A percentile compares a stretch with the other conserved stretches of the same genome.
phyloP scores from a whole-genome alignment of 2,113 vertebrate genomes.

The Numenius arquata region DNA sequence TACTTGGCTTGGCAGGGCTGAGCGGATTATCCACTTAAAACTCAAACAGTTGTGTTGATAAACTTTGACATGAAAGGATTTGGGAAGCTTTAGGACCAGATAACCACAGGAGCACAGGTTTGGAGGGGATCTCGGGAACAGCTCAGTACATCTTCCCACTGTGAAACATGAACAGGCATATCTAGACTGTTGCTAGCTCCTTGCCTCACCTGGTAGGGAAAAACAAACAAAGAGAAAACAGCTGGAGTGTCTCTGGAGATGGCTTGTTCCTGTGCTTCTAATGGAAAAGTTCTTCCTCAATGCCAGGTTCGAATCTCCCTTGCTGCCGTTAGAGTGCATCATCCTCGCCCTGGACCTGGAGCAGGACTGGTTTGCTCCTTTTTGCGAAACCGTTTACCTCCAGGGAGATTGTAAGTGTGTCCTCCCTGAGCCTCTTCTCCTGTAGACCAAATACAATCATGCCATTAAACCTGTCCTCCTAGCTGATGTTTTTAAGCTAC shows the following conservation, averaged over 20 bases:
- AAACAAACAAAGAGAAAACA: not conserved
- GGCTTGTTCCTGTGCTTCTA: not conserved
- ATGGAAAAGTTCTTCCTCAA: not conserved
- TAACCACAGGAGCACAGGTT: not conserved
- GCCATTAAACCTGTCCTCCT: not conserved
- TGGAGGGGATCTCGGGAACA: not conserved
- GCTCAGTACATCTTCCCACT: not conserved
- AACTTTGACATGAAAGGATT: not conserved
- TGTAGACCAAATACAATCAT: not conserved
- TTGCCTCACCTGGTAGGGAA: not conserved
- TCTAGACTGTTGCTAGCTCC: not conserved
- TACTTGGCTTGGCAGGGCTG: not conserved
- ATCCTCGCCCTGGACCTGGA: not conserved
- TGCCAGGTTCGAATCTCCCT: not conserved
- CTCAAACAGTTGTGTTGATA: not conserved
- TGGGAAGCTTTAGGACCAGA: not conserved
- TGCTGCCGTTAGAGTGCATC: not conserved
- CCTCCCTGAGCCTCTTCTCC: not conserved
- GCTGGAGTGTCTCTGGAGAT: not conserved
- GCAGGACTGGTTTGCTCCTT: not conserved
- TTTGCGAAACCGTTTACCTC: not conserved
- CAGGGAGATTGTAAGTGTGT: accelerated
- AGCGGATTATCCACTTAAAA: not conserved
- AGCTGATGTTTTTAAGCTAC: not conserved
- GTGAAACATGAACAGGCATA: not conserved